Evolutionary conservation across 2,113 vertebrate genomes (phyloP), one percentile per base, ranked within the genome.

Genomic region (Leptobrachium ailaonicum): DNA sequence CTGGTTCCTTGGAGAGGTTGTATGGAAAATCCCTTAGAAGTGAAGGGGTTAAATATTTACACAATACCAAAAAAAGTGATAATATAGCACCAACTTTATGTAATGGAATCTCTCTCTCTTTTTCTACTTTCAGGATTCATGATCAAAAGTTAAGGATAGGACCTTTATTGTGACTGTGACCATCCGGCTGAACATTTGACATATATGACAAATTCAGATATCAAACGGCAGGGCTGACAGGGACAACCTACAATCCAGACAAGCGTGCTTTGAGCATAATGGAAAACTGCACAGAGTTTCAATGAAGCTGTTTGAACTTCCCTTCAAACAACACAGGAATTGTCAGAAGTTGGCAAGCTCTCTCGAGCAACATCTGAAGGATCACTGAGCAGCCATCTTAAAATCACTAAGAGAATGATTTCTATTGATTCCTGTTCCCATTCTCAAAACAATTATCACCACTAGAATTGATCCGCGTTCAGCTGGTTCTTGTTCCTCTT

Each of bases 401-500:
- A 54, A n/a, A 54, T 44, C 76, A 71, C 56, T 8, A 0, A 32
- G 81, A 76, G 77, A 85, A 82, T 42, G 41, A 53, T 67, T 14
- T 45, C 56, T 69, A 82, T 67, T 75, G 83, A 76, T 84, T 84
- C 11, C 66, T 83, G 75, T 64, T 47, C 67, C 77, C 74, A 85
- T 63, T 45, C 67, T 81, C 74, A 85, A 66, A 81, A 85, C 66
- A 71, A 1, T 0, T 0, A 13, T 50, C 67, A 66, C 67, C 73
- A 45, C 60, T 82, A 86, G 84, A 84, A 85, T 41, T 50, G 20
- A 64, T 84, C 85, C 67, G n/a, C 77, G 60, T 8, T 74, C 80
- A 66, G 81, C 71, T 71, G 83, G 83, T 86, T 87, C 71, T 41
- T 79, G 68, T 85, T 83, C 84, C 47, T 50, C 47, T 80, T 74